Evolutionary conservation across 64 coral and sea anemone genomes (phyloP), one percentile per base, ranked within the genome.

Genomic region (Montipora cactus): DNA sequence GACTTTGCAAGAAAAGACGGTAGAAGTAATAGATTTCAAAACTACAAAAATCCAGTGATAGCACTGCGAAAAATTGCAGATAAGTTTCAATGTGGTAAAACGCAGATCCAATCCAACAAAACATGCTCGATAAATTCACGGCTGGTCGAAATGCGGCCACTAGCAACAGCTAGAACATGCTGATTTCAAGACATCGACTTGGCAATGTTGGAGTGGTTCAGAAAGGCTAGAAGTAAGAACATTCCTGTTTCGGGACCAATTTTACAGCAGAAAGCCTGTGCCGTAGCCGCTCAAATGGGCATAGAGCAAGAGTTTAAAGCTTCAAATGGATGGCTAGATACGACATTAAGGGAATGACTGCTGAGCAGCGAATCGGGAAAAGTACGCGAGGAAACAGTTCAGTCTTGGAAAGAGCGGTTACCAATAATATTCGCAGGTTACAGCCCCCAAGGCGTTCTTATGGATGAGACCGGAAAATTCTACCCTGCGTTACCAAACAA

Each of bases 301-400:
- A 47, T 77, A 44, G 75, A 77, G 75, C 48, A 12, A 78, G 75
- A 78, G 48, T 93, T 93, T 44, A 87, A 18, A 47, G 81, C 81
- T 9, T 76, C 81, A 23, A 93, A 77, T 47, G 81, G 91, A 21
- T 92, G 90, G 80, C 80, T 84, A 47, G 55, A 9, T 83, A 73
- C 22, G 84, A 92, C 90, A 75, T 87, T 37, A 73, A 74, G 22
- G 13, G 13, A 80, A 80, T 7, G 78, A 37, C 49, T 58, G 49
- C 28, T 80, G 19, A 51, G 47, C 19, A 2, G 78, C 19, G 78
- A 80, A 45, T 12, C 78, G 19, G 78, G 78, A 80, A 46, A 6
- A n/a, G 78, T 80, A 12, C 13, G 78, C 19, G 78, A 80, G 78
- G 78, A 80, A 80, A 80, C 44, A 19, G 78, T 80, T 8, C n/a